Evolutionary conservation across 2,888 invertebrate species (phyloP), one percentile per base, ranked within the genome.

Genomic region (Cremastobaeus sp.): DNA sequence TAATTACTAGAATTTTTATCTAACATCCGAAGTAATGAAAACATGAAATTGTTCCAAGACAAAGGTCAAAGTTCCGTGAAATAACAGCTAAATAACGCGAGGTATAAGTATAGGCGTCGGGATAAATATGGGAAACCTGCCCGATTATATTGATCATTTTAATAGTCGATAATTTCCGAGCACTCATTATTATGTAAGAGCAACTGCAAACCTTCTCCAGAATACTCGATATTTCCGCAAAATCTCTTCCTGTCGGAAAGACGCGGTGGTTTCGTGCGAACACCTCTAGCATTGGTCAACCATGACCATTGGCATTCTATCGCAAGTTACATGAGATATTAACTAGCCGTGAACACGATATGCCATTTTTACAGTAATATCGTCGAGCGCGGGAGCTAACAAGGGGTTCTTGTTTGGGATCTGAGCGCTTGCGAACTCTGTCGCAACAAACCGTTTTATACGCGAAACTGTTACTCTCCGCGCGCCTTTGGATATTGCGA

Each of bases 291-390:
- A 76, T 81, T 79, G 80, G 74, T 83, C 84, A 82, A 81, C 80
- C 85, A 79, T 84, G 81, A 85, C 83, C 79, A 78, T 81, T 85
- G 83, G 81, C 81, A 82, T 82, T 83, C 82, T 83, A 84, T 84
- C 82, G 76, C 82, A 60, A 50, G 68, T 76, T 66, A 43, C 48
- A 28, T 47, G 54, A 25, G 62, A 70, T 79, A 78, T 76, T 78
- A 78, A 82, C 78, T 79, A 82, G 78, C 77, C 80, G 76, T 76
- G 81, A 81, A 79, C 78, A 72, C 64, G 72, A 79, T 74, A 76
- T 41, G 64, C 54, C 30, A 55, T 72, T 74, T 76, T 71, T 72
- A 43, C 65, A 52, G 47, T 37, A 18, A n/a, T n/a, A 65, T 54
- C 50, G 52, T 39, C 39, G 57, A 62, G 64, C 25, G 59, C 48